Percentiles rank a stretch among this genome's conserved stretches.
Conservation (phyloP, 2,797 vertebrate genomes). For the Eurystomus glaucurus region DNA sequence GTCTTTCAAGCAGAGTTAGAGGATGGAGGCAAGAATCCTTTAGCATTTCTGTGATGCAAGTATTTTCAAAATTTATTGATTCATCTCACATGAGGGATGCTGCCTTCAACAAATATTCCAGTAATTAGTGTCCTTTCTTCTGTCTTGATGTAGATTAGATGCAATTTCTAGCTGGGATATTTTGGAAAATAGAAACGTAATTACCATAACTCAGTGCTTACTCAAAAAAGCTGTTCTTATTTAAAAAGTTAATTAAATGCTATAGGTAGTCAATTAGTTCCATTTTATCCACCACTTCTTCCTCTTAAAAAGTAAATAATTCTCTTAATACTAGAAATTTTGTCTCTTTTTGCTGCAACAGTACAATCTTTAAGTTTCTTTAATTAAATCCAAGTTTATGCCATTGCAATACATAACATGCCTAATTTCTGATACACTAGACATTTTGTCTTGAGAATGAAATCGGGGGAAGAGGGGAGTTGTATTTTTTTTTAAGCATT, state of each 20-base stretch:
- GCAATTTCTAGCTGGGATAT: background rate
- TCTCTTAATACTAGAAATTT: background rate
- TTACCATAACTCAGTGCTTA: background rate
- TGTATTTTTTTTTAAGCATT: background rate
- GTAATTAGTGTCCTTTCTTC: background rate
- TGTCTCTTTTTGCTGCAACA: background rate
- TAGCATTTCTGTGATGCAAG: background rate
- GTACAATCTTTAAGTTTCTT: background rate
- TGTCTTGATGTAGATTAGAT: background rate
- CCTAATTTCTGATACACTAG: background rate
- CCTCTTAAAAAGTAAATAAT: background rate
- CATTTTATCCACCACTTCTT: background rate
- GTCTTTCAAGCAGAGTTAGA: background rate
- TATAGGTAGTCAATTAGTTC: background rate
- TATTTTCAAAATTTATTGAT: background rate
- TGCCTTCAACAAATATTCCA: background rate
- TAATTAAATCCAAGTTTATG: background rate
- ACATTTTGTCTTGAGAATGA: background rate
- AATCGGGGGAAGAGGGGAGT: background rate
- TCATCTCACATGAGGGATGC: background rate
- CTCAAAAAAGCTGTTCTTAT: background rate
- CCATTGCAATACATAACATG: background rate
- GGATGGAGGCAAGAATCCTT: background rate
- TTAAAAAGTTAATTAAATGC: background rate
- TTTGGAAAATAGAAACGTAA: background rate